Evolutionary conservation across 2,113 vertebrate species (phyloP).

Genomic region (Otocyon megalotis): DNA sequence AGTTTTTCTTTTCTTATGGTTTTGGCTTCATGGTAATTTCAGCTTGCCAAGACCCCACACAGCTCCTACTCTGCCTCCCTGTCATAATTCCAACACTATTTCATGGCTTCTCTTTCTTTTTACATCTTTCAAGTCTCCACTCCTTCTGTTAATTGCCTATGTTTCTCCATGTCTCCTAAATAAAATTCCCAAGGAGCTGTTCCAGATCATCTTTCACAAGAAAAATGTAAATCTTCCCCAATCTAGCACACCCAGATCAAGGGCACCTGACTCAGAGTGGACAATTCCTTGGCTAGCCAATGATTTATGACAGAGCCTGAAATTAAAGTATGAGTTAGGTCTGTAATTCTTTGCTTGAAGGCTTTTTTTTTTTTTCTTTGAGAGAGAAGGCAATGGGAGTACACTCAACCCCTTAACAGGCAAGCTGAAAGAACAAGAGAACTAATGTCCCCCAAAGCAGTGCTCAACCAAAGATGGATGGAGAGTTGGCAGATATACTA

Average conservation of each 20-base stretch:
- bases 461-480: background rate
- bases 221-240: background rate
- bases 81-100: background rate
- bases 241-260: background rate
- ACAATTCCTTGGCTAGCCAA: background rate
- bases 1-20: background rate
- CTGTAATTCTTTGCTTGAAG: background rate
- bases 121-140: background rate
- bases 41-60: background rate
- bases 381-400: background rate
- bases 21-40: background rate
- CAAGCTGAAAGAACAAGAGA: background rate
- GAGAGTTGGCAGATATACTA: background rate
- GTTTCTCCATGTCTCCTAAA: background rate
- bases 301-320: background rate
- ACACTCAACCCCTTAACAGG: background rate
- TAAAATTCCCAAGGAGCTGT: background rate
- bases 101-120: background rate
- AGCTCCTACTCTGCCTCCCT: background rate
- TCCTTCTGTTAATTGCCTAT: background rate
- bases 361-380: background rate
- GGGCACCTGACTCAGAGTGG: background rate
- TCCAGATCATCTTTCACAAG: background rate
- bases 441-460: background rate
- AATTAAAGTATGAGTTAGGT: background rate